Percentiles rank a stretch among this genome's conserved stretches.
Conservation (phyloP, 2,113 vertebrate genomes). For the Atrichornis clamosus region DNA sequence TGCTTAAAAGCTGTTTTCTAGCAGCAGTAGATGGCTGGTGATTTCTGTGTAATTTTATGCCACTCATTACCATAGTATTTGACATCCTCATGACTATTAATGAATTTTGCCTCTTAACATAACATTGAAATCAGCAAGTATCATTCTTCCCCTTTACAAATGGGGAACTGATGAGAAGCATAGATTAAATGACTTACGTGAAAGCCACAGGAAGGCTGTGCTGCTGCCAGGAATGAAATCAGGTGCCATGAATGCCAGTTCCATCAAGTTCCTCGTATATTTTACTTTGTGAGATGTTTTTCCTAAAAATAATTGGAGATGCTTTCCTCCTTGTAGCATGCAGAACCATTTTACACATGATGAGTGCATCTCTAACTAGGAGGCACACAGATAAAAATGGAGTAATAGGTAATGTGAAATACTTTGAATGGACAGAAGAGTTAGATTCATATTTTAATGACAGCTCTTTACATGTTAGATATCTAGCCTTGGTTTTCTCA, state of each 20-base stretch:
- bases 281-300: background rate
- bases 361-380: background rate
- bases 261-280: background rate
- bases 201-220: constrained; percentile 1
- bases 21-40: background rate
- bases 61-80: constrained; percentile 24
- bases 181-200: background rate
- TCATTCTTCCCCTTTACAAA: constrained; percentile 25
- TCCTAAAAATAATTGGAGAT: background rate
- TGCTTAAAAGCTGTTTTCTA: constrained; percentile 14
- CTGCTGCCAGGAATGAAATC: constrained; percentile 22
- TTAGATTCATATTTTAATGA: background rate
- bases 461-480: background rate
- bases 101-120: constrained; percentile 24
- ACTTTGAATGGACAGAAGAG: background rate
- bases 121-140: constrained; percentile 37
- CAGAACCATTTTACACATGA: background rate
- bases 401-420: background rate
- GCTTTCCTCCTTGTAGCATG: background rate
- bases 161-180: background rate
- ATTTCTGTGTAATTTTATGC: constrained; percentile 38
- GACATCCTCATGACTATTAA: constrained; percentile 53
- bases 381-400: background rate
- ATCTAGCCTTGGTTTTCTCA: background rate
- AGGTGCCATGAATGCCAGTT: background rate